Evolutionary conservation across 2,113 vertebrate species (phyloP), one percentile per base, ranked within the genome.

Genomic region (Solea solea): DNA sequence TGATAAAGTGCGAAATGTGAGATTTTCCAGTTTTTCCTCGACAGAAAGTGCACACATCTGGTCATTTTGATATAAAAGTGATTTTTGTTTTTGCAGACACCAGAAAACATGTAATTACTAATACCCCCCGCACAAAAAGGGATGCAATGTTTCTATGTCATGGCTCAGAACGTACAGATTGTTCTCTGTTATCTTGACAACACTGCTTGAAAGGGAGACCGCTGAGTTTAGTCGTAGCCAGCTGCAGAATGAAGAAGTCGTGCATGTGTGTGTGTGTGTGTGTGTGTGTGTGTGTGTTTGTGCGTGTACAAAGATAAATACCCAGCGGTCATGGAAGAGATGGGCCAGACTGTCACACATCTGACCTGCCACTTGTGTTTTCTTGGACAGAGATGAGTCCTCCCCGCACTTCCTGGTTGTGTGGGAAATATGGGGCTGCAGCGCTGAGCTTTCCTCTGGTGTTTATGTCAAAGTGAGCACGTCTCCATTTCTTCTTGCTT

Each of bases 141-240:
- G 52, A 76, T 50, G 57, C 27, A 53, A 41, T 9, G 51, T 75
- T 56, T 76, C 55, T 61, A 13, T 82, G 80, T 88, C 82, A 83
- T 27, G n/a, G 50, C 40, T 55, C 13, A 64, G 64, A 67, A 76
- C 76, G 52, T 67, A 68, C 79, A 60, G 56, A 1, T 4, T 82
- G 83, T 71, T 40, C 66, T 74, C 49, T 57, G 6, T 64, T 52
- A 55, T 79, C 54, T 28, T 53, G 25, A 64, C 42, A 63, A 39
- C 67, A 7, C 45, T 12, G 53, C 21, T 64, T 58, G 3, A 61
- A 66, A 44, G 4, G 0, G 5, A 64, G 64, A 71, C 39, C 56
- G 8, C 42, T 53, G 53, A 25, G 25, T 41, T 78, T 74, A 60
- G 79, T 72, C 69, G 42, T 11, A 16, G 42, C 70, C 51, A 9